phyloP scores from a whole-genome alignment of 1,140 invertebrate genomes.

The Zaprionus camerounensis region DNA sequence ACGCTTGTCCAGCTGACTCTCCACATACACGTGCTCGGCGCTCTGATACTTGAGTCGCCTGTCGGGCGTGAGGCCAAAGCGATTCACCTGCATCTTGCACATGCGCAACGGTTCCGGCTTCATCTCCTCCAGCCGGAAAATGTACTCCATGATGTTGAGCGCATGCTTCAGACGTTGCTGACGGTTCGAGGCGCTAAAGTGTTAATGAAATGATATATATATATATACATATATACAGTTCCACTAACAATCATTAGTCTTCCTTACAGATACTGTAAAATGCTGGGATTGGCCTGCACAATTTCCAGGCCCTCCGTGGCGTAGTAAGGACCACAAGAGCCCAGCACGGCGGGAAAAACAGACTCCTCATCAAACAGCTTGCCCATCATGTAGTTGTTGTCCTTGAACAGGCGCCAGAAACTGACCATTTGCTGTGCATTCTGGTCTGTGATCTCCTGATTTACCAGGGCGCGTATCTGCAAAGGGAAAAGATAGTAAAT shows the following conservation, averaged over 20 bases:
- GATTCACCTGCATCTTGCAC: constrained; percentile 78
- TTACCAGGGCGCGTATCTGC: constrained; percentile 72
- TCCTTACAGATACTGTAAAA: constrained; percentile 76
- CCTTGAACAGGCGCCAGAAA: constrained; percentile 77
- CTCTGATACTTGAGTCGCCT: constrained; percentile 72
- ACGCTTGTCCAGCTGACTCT: constrained; percentile 74
- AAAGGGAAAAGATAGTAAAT: neutral
- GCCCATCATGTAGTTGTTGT: constrained; percentile 83
- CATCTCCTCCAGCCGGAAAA: constrained; percentile 76
- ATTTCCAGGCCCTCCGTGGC: constrained; percentile 72
- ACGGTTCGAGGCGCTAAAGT: constrained; percentile 65
- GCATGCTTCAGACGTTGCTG: constrained; percentile 75
- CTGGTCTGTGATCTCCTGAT: constrained; percentile 77
- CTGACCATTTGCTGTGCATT: constrained; percentile 78
- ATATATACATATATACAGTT: neutral
- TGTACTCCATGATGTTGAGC: constrained; percentile 76
- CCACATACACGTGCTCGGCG: constrained; percentile 72
- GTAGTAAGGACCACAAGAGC: constrained; percentile 78
- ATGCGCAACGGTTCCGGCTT: constrained; percentile 80
- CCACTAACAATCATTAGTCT: neutral
- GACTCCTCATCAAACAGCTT: constrained; percentile 81
- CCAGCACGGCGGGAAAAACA: constrained; percentile 72
- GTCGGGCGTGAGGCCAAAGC: constrained; percentile 72
- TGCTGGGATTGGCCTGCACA: constrained; percentile 67
- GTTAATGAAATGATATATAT: neutral